These are phyloP conservation scores for Drosophila mojavensis DNA, from an alignment of 1,140 invertebrate species.

Conservation along the genomic window DNA sequence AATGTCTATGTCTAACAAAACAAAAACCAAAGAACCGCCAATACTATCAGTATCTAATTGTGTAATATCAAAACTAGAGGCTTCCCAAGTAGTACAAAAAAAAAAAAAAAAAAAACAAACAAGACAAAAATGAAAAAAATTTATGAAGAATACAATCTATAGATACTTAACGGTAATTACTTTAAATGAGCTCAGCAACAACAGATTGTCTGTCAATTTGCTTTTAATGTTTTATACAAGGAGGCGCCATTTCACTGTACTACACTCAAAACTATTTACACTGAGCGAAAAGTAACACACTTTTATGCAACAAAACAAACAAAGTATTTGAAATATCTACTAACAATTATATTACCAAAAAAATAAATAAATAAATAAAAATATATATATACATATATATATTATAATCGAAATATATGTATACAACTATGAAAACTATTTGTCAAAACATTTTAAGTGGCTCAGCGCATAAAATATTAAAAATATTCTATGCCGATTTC, in stretches of 20 bases:
- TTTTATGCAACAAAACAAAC: slow-evolving; percentile 45
- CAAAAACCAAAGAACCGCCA: slow-evolving; percentile 42
- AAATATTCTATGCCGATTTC: slow-evolving; percentile 69
- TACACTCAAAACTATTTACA: slow-evolving; percentile 51
- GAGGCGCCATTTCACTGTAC: slow-evolving; percentile 39
- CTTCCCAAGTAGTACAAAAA: slow-evolving; percentile 78
- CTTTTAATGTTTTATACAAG: slow-evolving; percentile 56
- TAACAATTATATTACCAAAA: slow-evolving; percentile 35
- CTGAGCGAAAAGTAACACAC: slow-evolving; percentile 40
- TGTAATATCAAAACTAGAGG: slow-evolving; percentile 75
- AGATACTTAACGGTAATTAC: slow-evolving; percentile 36
- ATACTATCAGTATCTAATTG: slow-evolving; percentile 63
- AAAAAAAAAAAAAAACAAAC: slow-evolving; percentile 27
- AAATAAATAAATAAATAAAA: slow-evolving; percentile 43
- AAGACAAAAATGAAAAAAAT: slow-evolving; percentile 14
- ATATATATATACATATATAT: slow-evolving; percentile 33
- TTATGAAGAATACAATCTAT: slow-evolving; percentile 22
- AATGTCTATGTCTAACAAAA: slow-evolving; percentile 64
- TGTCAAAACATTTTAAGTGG: slow-evolving; percentile 57
- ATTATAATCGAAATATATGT: slow-evolving; percentile 50
- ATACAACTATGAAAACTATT: slow-evolving; percentile 52
- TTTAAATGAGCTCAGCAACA: slow-evolving; percentile 57
- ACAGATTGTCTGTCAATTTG: slow-evolving; percentile 51
- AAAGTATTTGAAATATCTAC: slow-evolving; percentile 31
- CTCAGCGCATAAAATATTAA: slow-evolving; percentile 76